phyloP scores from a whole-genome alignment of 2,888 invertebrate genomes.

The Idaea biselata region DNA sequence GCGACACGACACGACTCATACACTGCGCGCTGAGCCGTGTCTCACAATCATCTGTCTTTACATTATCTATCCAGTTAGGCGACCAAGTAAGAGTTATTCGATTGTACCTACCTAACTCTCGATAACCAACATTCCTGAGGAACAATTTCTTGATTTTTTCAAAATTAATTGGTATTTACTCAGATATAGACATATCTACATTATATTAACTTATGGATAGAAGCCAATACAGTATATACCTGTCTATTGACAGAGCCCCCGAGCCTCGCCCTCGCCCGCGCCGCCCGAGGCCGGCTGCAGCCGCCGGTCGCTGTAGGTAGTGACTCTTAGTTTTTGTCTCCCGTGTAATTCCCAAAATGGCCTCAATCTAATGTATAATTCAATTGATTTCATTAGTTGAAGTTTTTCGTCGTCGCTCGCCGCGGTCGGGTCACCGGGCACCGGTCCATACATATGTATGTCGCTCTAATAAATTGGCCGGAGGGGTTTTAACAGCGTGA shows the following conservation, averaged over 20 bases:
- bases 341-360: slow-evolving; percentile 60
- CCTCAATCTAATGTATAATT: slow-evolving; percentile 68
- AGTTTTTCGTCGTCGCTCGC: slow-evolving; percentile 51
- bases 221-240: not conserved
- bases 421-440: slow-evolving; percentile 35
- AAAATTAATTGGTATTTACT: no score
- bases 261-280: not conserved
- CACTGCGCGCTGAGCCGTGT: not conserved
- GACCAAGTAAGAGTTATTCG: not conserved
- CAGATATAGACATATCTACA: no score
- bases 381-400: slow-evolving; percentile 67
- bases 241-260: not conserved
- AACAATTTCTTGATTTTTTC: no score
- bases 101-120: no score
- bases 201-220: no score
- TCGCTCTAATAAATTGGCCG: slow-evolving; percentile 64
- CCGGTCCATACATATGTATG: slow-evolving; percentile 69
- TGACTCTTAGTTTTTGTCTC: slow-evolving; percentile 39
- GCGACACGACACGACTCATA: not conserved
- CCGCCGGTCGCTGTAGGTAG: not conserved
- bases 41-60: no score
- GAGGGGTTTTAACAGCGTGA: slow-evolving; percentile 39
- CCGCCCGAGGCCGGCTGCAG: not conserved
- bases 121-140: no score
- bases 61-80: not conserved